These are phyloP conservation scores for Nerophis ophidion DNA, from an alignment of 2,113 vertebrate genomes.

Conservation along the genomic window DNA sequence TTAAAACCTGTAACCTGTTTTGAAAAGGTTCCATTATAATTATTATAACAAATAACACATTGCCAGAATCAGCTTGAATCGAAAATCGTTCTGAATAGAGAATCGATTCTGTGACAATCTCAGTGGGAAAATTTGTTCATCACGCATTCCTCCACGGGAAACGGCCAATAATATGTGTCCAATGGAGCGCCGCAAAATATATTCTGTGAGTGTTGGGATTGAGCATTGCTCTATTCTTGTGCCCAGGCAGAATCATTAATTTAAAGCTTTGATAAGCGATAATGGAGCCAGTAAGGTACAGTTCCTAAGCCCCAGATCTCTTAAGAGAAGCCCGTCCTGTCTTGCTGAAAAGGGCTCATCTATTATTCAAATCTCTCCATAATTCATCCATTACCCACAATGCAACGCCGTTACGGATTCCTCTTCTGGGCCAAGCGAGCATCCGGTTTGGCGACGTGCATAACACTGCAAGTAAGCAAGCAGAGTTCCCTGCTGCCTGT, in stretches of 20 bases:
- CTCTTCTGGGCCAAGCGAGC: conserved; percentile 51
- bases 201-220: conserved; percentile 8
- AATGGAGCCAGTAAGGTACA: conserved; percentile 52
- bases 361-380: conserved; percentile 65
- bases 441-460: conserved; percentile 25
- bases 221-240: conserved; percentile 10
- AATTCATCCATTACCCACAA: conserved; percentile 53
- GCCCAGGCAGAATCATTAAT: conserved; percentile 43
- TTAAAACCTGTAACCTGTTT: too few species aligned
- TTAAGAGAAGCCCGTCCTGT: conserved; percentile 25
- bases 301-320: conserved; percentile 51
- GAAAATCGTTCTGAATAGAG: too few species aligned
- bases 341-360: conserved; percentile 51
- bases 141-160: too few species aligned
- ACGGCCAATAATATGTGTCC: too few species aligned
- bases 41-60: too few species aligned
- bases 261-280: conserved; percentile 51
- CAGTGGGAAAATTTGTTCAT: too few species aligned
- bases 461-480: conserved; percentile 31
- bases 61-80: too few species aligned
- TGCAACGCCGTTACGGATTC: conserved; percentile 22
- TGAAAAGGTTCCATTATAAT: too few species aligned
- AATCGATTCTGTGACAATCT: too few species aligned
- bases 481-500: conserved; percentile 25
- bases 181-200: neutral